Conservation (phyloP, 2,797 vertebrate species). For the Numenius phaeopus region DNA sequence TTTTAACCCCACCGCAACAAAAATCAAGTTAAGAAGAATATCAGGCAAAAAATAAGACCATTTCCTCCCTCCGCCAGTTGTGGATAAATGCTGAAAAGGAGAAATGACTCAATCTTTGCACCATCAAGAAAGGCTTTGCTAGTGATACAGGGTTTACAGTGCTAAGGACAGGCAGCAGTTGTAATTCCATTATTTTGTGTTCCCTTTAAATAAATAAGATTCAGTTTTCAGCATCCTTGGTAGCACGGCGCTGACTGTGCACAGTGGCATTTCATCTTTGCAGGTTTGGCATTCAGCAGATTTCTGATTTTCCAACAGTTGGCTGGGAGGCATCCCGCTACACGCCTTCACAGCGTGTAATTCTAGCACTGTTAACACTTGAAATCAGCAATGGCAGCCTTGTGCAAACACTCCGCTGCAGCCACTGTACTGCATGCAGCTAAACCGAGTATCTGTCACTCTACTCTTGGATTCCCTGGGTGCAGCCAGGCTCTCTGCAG, state of each 20-base stretch:
- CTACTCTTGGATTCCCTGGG: background rate
- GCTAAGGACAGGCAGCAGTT: background rate
- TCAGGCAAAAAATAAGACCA: background rate
- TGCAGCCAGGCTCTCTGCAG: background rate
- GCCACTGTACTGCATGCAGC: background rate
- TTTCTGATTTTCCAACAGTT: slow-evolving; percentile 36
- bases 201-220: background rate
- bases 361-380: background rate
- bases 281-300: background rate
- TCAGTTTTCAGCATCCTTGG: background rate
- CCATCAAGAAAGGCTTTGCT: background rate
- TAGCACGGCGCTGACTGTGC: background rate
- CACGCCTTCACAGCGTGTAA: background rate
- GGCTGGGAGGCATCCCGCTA: background rate
- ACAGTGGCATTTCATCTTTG: slow-evolving; percentile 5
- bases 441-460: background rate
- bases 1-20: background rate
- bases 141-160: background rate
- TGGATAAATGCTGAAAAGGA: background rate
- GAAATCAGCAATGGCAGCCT: background rate
- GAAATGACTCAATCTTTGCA: background rate
- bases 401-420: background rate
- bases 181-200: background rate
- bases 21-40: background rate
- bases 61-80: background rate